Evolutionary conservation across 2,113 vertebrate species (phyloP).

Genomic region (Hylia prasina): DNA sequence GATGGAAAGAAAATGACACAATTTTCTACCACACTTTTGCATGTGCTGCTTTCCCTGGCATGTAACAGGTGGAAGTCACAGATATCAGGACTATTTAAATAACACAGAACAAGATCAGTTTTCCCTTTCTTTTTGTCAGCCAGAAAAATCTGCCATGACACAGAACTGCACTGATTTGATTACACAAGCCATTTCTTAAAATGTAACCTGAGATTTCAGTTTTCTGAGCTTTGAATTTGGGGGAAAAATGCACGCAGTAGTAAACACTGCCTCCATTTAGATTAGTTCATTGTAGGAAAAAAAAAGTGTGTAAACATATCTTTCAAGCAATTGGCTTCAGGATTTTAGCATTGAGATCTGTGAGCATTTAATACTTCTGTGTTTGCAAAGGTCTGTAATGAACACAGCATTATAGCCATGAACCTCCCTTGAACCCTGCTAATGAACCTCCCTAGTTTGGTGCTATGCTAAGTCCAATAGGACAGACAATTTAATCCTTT

Average conservation of each 20-base stretch:
- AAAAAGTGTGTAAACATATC: background rate
- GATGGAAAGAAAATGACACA: background rate
- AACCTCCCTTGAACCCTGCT: background rate
- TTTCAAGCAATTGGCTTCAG: background rate
- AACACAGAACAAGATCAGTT: background rate
- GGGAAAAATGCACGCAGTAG: background rate
- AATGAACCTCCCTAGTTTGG: background rate
- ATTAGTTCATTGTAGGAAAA: background rate
- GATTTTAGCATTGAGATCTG: background rate
- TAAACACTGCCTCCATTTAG: background rate
- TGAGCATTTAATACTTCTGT: background rate
- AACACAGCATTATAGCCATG: background rate
- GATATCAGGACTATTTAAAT: background rate
- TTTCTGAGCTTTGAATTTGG: background rate
- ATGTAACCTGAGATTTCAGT: background rate
- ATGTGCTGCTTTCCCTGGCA: background rate
- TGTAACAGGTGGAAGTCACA: background rate
- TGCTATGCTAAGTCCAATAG: rapidly evolving
- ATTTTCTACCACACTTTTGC: background rate
- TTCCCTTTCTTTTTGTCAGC: background rate
- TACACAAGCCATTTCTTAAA: background rate
- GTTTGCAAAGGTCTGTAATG: background rate
- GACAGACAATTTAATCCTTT: background rate
- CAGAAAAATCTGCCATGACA: background rate
- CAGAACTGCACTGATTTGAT: background rate